phyloP scores from a whole-genome alignment of 2,888 invertebrate species.

The Luffia ferchaultella region DNA sequence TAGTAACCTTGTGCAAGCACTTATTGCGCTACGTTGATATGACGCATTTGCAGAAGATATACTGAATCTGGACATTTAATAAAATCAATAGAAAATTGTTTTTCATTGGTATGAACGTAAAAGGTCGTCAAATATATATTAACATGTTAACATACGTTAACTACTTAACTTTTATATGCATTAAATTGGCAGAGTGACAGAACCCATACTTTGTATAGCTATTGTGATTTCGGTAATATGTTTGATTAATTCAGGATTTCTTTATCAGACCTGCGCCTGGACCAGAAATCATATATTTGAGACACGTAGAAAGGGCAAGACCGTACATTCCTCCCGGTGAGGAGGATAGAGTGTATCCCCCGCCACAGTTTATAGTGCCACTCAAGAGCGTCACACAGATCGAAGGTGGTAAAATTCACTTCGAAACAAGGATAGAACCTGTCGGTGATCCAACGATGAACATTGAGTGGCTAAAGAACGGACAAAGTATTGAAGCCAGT shows the following conservation, averaged over 20 bases:
- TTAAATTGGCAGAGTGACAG: conserved; percentile 2
- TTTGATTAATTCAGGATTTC: not conserved
- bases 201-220: too few relatives aligned
- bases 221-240: conserved; percentile 5
- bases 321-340: conserved; percentile 82
- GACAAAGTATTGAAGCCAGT: conserved; percentile 91
- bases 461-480: conserved; percentile 96
- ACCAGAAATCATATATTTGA: conserved; percentile 92
- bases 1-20: too few relatives aligned
- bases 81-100: too few relatives aligned
- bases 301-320: conserved; percentile 90
- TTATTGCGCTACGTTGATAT: too few relatives aligned
- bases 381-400: conserved; percentile 81
- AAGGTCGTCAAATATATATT: too few relatives aligned
- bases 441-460: conserved; percentile 96
- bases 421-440: conserved; percentile 97
- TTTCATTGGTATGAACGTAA: too few relatives aligned
- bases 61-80: too few relatives aligned
- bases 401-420: conserved; percentile 94
- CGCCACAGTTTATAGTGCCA: conserved; percentile 92
- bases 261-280: conserved; percentile 81
- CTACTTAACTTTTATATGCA: conserved; percentile 2
- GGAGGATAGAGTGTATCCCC: conserved; percentile 88
- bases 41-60: too few relatives aligned
- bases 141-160: too few relatives aligned